Evolutionary conservation across 2,797 vertebrate species (phyloP).

Genomic region (Xerus rutilus): DNA sequence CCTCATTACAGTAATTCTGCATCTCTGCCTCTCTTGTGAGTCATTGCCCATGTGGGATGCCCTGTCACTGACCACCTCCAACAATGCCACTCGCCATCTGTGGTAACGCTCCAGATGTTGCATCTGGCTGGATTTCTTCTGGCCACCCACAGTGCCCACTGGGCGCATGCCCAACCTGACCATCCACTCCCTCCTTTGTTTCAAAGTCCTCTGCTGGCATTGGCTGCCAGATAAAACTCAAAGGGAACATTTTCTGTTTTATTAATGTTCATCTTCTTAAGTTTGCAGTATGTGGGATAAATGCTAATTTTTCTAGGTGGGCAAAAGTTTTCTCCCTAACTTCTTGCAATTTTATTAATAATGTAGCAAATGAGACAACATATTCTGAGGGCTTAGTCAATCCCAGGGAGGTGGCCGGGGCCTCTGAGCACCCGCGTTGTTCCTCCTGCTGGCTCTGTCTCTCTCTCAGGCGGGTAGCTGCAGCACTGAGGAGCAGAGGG

Average conservation of each 20-base stretch:
- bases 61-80: not conserved
- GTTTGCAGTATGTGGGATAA: conserved; percentile 44
- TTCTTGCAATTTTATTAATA: conserved; percentile 82
- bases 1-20: not conserved
- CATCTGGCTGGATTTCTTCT: not conserved
- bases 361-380: conserved; percentile 80
- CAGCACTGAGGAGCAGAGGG: conserved; percentile 75
- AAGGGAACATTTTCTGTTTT: conserved; percentile 61
- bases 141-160: not conserved
- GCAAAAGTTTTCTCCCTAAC: conserved; percentile 76
- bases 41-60: not conserved
- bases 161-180: not conserved
- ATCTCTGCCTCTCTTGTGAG: not conserved
- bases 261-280: conserved; percentile 63
- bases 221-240: conserved; percentile 13
- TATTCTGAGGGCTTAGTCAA: conserved; percentile 65
- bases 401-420: conserved; percentile 64
- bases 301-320: conserved; percentile 78
- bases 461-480: conserved; percentile 59
- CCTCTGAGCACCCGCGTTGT: not conserved
- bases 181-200: not conserved
- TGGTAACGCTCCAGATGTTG: not conserved
- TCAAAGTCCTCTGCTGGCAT: not conserved
- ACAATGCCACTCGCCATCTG: not conserved
- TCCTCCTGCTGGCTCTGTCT: not conserved